A percentile compares a stretch with the other conserved stretches of the same genome.
Evolutionary conservation across 2,888 invertebrate genomes (phyloP).

Genomic region (Nemotelus nigrinus): DNA sequence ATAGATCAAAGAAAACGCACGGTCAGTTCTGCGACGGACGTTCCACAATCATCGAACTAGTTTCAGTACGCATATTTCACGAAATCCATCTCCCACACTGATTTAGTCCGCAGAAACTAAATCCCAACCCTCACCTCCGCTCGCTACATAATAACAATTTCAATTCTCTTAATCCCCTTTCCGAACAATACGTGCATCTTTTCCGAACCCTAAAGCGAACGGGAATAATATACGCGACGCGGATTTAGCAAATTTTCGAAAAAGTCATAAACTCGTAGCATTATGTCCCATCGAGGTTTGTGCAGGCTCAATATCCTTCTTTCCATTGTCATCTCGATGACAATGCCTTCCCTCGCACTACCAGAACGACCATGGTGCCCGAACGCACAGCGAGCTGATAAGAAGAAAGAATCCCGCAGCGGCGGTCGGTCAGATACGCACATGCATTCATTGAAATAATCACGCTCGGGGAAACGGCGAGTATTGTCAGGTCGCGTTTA

Average conservation of each 20-base stretch:
- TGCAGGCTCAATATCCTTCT: conserved; percentile 27
- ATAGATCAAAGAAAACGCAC: too few relatives aligned
- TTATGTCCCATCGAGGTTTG: conserved; percentile 21
- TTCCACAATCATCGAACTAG: too few relatives aligned
- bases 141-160: not conserved
- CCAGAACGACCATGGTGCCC: not conserved
- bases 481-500: conserved; percentile 35
- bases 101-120: not conserved
- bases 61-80: too few relatives aligned
- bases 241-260: conserved; percentile 33
- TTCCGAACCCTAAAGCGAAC: conserved; percentile 27
- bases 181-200: conserved; percentile 29
- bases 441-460: conserved; percentile 32
- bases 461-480: conserved; percentile 20
- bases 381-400: conserved; percentile 6
- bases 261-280: conserved; percentile 33
- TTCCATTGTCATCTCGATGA: conserved; percentile 23
- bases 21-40: too few relatives aligned
- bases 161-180: conserved; percentile 18
- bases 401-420: conserved; percentile 20
- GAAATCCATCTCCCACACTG: not conserved
- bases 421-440: not conserved
- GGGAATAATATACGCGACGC: conserved; percentile 42
- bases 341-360: conserved; percentile 21
- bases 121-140: conserved; percentile 16